phyloP scores from a whole-genome alignment of 2,113 vertebrate genomes.

The Rhagologus leucostigma region DNA sequence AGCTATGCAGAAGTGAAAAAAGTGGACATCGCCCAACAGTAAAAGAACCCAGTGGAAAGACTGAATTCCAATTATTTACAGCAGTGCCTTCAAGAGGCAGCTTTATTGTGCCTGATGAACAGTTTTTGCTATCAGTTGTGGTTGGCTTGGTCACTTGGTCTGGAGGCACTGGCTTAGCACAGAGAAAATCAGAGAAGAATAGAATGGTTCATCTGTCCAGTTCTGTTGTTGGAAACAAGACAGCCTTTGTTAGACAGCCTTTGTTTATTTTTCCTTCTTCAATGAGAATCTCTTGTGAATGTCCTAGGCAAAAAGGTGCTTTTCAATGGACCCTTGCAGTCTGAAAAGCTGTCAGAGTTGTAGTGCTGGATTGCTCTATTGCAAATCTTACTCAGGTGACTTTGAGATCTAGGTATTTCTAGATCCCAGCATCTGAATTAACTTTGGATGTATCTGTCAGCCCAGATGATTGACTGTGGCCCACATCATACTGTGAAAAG shows the following conservation, averaged over 20 bases:
- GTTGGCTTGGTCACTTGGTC: not conserved
- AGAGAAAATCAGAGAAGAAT: not conserved
- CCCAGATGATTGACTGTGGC: not conserved
- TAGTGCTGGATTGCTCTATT: not conserved
- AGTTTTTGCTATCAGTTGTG: not conserved
- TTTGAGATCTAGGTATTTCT: not conserved
- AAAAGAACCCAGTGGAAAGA: not conserved
- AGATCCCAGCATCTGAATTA: not conserved
- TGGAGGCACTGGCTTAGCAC: not conserved
- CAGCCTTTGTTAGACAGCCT: not conserved
- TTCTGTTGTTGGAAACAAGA: not conserved
- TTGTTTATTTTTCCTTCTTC: not conserved
- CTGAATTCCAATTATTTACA: not conserved
- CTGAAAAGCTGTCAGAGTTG: not conserved
- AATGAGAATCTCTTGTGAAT: not conserved
- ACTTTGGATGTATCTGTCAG: not conserved
- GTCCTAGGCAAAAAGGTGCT: not conserved
- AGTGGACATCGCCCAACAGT: not conserved
- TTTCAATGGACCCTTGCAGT: not conserved
- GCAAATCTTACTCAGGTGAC: not conserved
- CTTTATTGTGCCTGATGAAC: not conserved
- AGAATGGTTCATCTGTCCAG: not conserved
- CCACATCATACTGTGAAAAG: not conserved
- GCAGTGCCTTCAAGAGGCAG: not conserved
- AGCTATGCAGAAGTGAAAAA: not conserved